Percentiles rank a stretch among this genome's conserved stretches.
phyloP scores from a whole-genome alignment of 2,888 invertebrate species.

The Cataglyphis albicans region DNA sequence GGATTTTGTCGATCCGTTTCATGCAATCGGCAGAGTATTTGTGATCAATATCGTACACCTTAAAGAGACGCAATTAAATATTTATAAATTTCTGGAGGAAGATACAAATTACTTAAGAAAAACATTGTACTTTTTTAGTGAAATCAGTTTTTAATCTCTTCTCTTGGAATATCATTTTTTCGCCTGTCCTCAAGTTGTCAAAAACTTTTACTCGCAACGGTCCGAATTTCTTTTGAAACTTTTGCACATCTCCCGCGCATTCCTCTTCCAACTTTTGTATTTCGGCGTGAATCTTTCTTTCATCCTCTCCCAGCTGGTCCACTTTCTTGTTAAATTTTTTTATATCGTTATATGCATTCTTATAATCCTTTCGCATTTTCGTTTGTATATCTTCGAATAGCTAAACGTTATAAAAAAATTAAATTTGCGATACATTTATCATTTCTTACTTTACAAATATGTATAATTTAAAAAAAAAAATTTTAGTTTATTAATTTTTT shows the following conservation, averaged over 20 bases:
- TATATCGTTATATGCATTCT: conserved; percentile 67
- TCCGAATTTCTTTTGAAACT: conserved; percentile 72
- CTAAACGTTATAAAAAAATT: conserved; percentile 57
- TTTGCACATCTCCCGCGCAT: conserved; percentile 62
- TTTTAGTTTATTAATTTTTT: not conserved
- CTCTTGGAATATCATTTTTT: conserved; percentile 74
- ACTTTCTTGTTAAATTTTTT: conserved; percentile 72
- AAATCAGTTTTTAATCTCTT: conserved; percentile 70
- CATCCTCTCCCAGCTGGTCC: conserved; percentile 70
- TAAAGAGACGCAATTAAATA: not conserved
- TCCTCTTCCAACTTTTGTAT: conserved; percentile 69
- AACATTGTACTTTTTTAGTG: conserved; percentile 67
- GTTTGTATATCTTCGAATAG: conserved; percentile 62
- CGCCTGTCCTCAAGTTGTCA: conserved; percentile 70
- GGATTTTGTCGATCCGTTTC: conserved; percentile 67
- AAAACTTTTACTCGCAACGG: conserved; percentile 73
- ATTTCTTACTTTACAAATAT: not conserved
- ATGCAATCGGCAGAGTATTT: conserved; percentile 64
- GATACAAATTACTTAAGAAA: not conserved
- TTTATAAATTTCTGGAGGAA: not conserved
- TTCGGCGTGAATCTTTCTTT: conserved; percentile 72
- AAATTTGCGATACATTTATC: not conserved
- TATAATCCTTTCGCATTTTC: conserved; percentile 75
- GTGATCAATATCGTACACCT: conserved; percentile 75
- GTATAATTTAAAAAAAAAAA: not conserved